Evolutionary conservation across 2,888 invertebrate genomes (phyloP), one percentile per base, ranked within the genome.

Genomic region (Habrosyne pyritoides): DNA sequence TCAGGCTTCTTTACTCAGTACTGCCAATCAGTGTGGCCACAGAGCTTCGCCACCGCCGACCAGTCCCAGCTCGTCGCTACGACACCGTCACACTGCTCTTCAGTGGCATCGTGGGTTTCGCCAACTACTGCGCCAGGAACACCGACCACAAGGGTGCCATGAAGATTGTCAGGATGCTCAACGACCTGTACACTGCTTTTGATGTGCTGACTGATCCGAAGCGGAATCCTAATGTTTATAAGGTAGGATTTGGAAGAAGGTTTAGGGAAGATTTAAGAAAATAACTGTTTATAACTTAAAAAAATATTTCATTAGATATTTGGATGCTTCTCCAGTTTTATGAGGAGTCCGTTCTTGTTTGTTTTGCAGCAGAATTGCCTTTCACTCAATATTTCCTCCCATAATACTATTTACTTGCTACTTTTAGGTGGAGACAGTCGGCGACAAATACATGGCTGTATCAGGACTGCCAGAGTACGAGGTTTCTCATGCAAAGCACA

Each of bases 401-500:
- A n/a, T n/a, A n/a, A n/a, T n/a, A 46, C 10, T 36, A 24, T 30
- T 33, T 22, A 52, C 52, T 10, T 55, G 10, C 51, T n/a, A 33
- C 21, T 67, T 71, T 10, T 76, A 98, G 98, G 98, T 99, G 60
- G 99, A 99, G 91, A 99, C 99, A 10, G 98, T 99, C 21, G 99
- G 99, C 59, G 99, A 99, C 87, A 99, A 99, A 86, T 99, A 99
- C 84, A 99, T 99, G 99, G 98, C 98, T 0, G 99, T 98, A 0
- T 98, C 98, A 71, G 99, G 99, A 49, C 92, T 99, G 53, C 99
- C 99, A 0, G 98, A 98, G 80, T 96, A 96, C 8, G 98, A 98
- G 81, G 94, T 95, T 56, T 96, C 96, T 42, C 99, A 99, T 79
- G 98, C 98, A 12, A 95, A 96, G 69, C 98, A 98, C 79, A 98